A percentile compares a stretch with the other conserved stretches of the same genome.
Evolutionary conservation across 2,113 vertebrate species (phyloP).

Genomic region (Cisticola juncidis): DNA sequence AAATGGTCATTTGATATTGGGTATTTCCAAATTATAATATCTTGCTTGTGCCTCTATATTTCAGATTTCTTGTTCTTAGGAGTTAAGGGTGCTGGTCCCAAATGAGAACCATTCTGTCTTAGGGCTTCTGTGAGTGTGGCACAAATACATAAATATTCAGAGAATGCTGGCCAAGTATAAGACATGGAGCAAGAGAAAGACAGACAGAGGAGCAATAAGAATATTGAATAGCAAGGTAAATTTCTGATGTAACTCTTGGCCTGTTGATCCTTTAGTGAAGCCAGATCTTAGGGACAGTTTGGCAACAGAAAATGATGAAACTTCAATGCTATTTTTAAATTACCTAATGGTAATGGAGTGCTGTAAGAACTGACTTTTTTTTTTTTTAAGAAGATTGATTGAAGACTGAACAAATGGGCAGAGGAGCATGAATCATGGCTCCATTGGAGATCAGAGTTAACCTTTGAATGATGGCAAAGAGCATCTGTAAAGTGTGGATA

Average conservation of each 20-base stretch:
- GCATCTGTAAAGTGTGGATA: neutral
- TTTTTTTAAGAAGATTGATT: neutral
- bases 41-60: neutral
- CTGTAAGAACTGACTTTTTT: neutral
- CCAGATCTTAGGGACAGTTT: neutral
- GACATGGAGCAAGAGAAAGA: neutral
- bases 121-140: neutral
- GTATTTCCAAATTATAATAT: neutral
- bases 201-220: neutral
- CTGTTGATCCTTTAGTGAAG: neutral
- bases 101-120: neutral
- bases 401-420: neutral
- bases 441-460: neutral
- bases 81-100: neutral
- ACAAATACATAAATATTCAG: neutral
- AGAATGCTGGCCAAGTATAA: rapidly evolving
- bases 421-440: neutral
- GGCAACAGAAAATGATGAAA: neutral
- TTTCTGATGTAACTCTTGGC: neutral
- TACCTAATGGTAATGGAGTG: neutral
- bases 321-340: neutral
- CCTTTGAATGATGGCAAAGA: neutral
- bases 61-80: neutral
- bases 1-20: neutral
- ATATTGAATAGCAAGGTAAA: neutral